Evolutionary conservation across 2,113 vertebrate species (phyloP), one percentile per base, ranked within the genome.

Genomic region (Serinus canaria): DNA sequence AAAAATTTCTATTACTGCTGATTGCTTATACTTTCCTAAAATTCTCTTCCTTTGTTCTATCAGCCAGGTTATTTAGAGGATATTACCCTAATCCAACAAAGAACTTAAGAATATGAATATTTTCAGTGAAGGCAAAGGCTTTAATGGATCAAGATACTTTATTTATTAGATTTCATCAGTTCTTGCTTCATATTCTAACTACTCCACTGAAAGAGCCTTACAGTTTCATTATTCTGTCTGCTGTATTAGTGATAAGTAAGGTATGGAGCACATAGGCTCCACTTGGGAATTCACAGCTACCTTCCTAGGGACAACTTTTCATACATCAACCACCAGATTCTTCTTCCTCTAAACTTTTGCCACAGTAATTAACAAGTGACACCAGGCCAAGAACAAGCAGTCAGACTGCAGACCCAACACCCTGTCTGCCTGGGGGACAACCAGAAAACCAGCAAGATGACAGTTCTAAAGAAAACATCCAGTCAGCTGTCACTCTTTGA

Each of bases 261-360:
- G 30, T 41, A 53, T 0, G 33, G 9, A 68, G 33, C 44, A 68
- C 0, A 0, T 27, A 70, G 0, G 0, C 15, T 58, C 27, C 58
- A 23, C 21, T 9, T 60, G 4, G 28, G 24, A 80, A 41, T 59
- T 72, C 56, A 55, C 16, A 64, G 73, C 46, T 58, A 31, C 63
- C 43, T 87, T 79, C 53, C 50, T 10, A 41, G 31, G 10, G 59
- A n/a, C 21, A 83, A 50, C 14, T 79, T 69, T 53, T 67, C 46
- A 33, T 39, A 67, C 10, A 58, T 24, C 23, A 11, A 11, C 15
- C 66, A 28, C 16, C 63, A 85, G 55, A 58, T 55, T 24, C 22
- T 49, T 93, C 78, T 44, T 85, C 79, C 52, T 64, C 41, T 77
- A 31, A 63, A 59, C 13, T 60, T 78, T 53, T 18, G 56, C 50